phyloP scores from a whole-genome alignment of 2,888 invertebrate species.

The Sepioteuthis lessoniana region DNA sequence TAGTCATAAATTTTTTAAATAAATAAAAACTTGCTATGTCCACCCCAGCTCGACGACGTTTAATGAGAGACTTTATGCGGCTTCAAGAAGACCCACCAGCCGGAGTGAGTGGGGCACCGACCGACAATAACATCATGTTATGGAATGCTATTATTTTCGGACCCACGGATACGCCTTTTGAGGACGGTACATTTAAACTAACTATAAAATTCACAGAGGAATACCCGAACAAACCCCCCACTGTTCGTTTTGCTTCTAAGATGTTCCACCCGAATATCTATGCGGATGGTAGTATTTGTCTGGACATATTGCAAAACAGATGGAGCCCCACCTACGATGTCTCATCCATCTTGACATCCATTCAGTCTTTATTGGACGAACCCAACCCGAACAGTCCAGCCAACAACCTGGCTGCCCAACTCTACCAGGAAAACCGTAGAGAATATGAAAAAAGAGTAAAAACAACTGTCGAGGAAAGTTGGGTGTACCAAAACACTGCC shows the following conservation, averaged over 20 bases:
- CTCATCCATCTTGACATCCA: constrained; percentile 52
- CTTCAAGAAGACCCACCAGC: constrained; percentile 99
- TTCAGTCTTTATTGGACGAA: constrained; percentile 98
- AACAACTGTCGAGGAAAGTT: constrained; percentile 99
- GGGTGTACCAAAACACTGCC: constrained; percentile 76
- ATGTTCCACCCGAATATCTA: constrained; percentile 99
- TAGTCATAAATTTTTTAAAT: no score
- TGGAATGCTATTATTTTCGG: constrained; percentile 99
- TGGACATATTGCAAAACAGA: constrained; percentile 98
- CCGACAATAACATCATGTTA: constrained; percentile 99
- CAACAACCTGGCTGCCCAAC: constrained; percentile 98
- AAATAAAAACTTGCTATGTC: background rate
- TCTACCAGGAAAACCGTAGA: constrained; percentile 98
- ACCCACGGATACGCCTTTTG: constrained; percentile 93
- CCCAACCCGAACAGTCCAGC: constrained; percentile 99
- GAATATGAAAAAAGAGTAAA: constrained; percentile 99
- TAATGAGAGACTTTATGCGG: constrained; percentile 71
- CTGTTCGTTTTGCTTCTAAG: constrained; percentile 99
- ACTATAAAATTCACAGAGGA: constrained; percentile 99
- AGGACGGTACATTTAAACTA: constrained; percentile 99
- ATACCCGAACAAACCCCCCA: constrained; percentile 99
- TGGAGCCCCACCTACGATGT: constrained; percentile 80
- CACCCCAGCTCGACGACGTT: constrained; percentile 34
- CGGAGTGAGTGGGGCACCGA: constrained; percentile 98
- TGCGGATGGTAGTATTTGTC: constrained; percentile 97